Evolutionary conservation across 2,888 invertebrate genomes (phyloP), one percentile per base, ranked within the genome.

Genomic region (Xylota segnis): DNA sequence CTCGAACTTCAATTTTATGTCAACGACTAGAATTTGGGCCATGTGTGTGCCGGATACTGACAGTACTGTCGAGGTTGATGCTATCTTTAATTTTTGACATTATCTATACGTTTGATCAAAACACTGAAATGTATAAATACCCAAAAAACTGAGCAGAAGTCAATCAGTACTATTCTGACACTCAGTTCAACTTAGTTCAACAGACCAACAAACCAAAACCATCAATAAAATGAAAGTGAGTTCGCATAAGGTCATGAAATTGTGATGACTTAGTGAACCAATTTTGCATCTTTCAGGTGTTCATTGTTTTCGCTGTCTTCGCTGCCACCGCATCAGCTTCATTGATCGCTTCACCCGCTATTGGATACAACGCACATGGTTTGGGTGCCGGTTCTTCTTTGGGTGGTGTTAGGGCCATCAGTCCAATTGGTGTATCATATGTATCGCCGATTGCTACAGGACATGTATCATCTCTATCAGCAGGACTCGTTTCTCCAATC

Each of bases 321-420:
- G 59, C 34, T 54, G 74, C 65, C 59, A 29, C 76, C 23, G 76
- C 76, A n/a, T 68, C 76, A 32, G 76, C 76, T 50, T 59, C 65
- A 12, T 23, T 47, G 43, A 27, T 76, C 43, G 27, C 45, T 12
- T 66, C 66, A 2, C 58, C 66, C 4, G 16, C 32, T 7, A 23
- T 59, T 27, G 58, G 50, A 47, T 56, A 45, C 34, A 45, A 43
- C 23, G 7, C 63, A 5, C 54, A 63, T 32, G 75, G 75, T 56
- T 52, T 65, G 32, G 43, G 10, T 40, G 47, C 12, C 45, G 47
- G 75, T 37, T 43, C 14, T 18, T n/a, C 29, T 32, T 14, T 56
- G 56, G 23, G 50, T 3, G 14, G 37, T n/a, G 23, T 71, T 18
- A 70, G 47, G 5, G 52, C 58, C n/a, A 4, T 66, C 12, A 47